Evolutionary conservation across 2,113 vertebrate species (phyloP).

Genomic region (Eulemur macaco): DNA sequence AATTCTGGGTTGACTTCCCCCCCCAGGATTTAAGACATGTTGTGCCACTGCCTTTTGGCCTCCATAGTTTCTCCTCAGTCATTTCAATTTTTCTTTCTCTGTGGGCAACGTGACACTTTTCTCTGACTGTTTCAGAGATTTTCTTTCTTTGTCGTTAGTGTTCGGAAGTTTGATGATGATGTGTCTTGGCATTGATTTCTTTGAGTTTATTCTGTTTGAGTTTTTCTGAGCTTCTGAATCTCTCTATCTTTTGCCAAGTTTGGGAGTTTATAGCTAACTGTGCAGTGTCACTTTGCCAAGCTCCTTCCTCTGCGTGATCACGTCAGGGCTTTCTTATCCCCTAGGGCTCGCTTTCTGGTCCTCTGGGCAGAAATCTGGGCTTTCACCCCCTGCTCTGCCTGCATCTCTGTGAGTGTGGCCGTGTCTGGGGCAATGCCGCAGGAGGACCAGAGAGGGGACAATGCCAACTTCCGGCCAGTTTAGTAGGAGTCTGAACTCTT

Average conservation of each 20-base stretch:
- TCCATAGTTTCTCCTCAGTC: neutral
- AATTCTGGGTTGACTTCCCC: neutral
- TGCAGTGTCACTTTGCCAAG: neutral
- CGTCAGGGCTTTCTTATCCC: neutral
- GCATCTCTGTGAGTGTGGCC: fast-evolving
- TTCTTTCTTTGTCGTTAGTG: neutral
- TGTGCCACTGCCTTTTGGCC: neutral
- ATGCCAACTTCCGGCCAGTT: neutral
- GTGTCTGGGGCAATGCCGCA: neutral
- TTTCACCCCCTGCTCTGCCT: neutral
- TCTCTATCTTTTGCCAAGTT: neutral
- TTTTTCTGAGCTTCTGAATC: neutral
- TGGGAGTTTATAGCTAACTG: neutral
- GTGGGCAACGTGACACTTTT: neutral
- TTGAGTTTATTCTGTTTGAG: neutral
- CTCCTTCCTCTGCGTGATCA: neutral
- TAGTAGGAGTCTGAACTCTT: neutral
- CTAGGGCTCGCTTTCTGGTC: neutral
- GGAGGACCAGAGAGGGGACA: neutral
- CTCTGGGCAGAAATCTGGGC: neutral
- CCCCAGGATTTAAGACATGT: neutral
- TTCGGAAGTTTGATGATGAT: neutral
- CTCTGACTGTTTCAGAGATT: neutral
- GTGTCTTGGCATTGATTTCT: neutral
- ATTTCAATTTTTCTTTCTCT: neutral